These are phyloP conservation scores for Dascillus cervinus DNA, from an alignment of 2,888 invertebrate genomes.

Conservation along the genomic window DNA sequence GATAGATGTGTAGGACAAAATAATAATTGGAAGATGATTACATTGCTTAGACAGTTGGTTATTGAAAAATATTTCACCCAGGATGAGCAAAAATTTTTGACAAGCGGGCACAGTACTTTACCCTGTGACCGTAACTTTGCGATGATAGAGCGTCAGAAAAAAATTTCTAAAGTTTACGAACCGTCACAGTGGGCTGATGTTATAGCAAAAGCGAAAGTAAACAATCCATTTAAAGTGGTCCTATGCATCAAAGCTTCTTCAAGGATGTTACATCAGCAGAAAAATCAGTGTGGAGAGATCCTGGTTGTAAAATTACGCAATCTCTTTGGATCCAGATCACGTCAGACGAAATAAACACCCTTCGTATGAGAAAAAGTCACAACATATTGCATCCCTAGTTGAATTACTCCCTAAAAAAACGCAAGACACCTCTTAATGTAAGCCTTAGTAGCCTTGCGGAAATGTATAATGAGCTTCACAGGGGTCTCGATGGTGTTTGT, in stretches of 20 bases:
- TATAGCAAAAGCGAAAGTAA: slow-evolving; percentile 13
- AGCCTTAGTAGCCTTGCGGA: no score
- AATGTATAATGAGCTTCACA: no score
- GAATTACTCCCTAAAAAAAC: no score
- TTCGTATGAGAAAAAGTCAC: slow-evolving; percentile 11
- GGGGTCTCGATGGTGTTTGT: no score
- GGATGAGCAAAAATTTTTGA: slow-evolving; percentile 20
- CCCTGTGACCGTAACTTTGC: slow-evolving; percentile 21
- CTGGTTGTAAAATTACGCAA: slow-evolving; percentile 17
- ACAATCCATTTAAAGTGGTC: slow-evolving; percentile 8
- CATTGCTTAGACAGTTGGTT: slow-evolving; percentile 10
- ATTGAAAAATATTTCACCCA: slow-evolving; percentile 13
- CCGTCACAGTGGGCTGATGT: slow-evolving; percentile 15
- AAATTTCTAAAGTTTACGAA: slow-evolving; percentile 11
- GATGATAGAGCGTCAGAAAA: slow-evolving; percentile 16
- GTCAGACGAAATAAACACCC: slow-evolving; percentile 11
- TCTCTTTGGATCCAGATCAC: slow-evolving; percentile 15
- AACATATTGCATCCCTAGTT: no score
- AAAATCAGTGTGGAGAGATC: slow-evolving; percentile 6
- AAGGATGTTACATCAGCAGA: slow-evolving; percentile 12
- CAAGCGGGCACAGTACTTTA: slow-evolving; percentile 19
- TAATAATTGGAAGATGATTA: slow-evolving; percentile 18
- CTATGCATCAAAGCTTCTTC: slow-evolving; percentile 10
- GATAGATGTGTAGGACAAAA: slow-evolving; percentile 22
- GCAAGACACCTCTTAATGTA: no score